phyloP scores from a whole-genome alignment of 2,888 invertebrate species.

The Heliconius ismenius region DNA sequence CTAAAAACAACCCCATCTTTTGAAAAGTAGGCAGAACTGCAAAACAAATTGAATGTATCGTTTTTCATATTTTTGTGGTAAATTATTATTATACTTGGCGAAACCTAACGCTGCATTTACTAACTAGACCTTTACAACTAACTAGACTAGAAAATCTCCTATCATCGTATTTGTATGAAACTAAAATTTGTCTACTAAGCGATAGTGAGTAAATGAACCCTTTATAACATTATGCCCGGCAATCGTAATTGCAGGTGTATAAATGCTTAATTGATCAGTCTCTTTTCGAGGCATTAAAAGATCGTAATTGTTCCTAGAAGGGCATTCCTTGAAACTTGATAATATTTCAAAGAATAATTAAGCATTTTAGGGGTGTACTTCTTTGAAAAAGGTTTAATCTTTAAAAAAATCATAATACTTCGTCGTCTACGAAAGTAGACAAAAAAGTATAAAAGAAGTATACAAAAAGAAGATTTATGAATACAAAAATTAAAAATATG shows the following conservation, averaged over 20 bases:
- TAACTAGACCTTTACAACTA: too few species aligned
- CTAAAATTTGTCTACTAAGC: constrained; percentile 22
- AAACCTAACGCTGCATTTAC: background rate
- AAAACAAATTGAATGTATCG: too few species aligned
- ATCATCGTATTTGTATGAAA: constrained; percentile 22
- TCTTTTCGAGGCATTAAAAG: constrained; percentile 39
- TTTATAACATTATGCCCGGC: constrained; percentile 39
- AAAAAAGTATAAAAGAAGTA: too few species aligned
- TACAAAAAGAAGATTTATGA: too few species aligned
- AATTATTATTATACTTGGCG: too few species aligned
- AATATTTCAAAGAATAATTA: background rate
- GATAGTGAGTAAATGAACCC: constrained; percentile 29
- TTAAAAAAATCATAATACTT: too few species aligned
- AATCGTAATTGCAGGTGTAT: constrained; percentile 40
- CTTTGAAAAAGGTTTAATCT: too few species aligned
- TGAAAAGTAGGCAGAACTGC: too few species aligned
- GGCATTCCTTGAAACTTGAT: constrained; percentile 24
- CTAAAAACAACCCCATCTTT: too few species aligned
- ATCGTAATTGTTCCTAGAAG: constrained; percentile 37
- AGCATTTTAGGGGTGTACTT: background rate
- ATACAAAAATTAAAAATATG: too few species aligned
- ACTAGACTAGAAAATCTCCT: background rate
- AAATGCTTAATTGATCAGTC: constrained; percentile 42
- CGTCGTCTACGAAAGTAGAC: too few species aligned
- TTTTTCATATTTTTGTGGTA: too few species aligned